Base-by-base conservation (phyloP, 2,113 vertebrate species). In the Clarias batrachus region DNA sequence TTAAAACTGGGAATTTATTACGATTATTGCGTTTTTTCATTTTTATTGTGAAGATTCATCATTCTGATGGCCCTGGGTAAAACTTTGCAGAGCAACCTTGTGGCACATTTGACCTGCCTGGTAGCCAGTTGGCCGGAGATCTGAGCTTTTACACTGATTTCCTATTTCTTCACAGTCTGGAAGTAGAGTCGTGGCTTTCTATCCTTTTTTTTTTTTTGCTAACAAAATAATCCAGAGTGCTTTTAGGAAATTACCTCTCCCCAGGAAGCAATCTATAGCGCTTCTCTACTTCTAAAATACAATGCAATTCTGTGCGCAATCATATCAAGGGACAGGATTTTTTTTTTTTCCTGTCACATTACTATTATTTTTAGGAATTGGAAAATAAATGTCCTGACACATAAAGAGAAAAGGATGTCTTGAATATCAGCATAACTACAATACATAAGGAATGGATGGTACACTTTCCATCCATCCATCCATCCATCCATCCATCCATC, bases 21-120 rank as follows among this genome's bases (percentile, higher is more conserved):
- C 92, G 91, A 89, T 93, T 88, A 95, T 95, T 97, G 95, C 91
- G 96, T 96, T 94, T 95, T 74, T 92, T 83, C 87, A 92, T 84
- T 84, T 83, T 91, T 91, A 93, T 94, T 68, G 81, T 70, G 88
- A 84, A 81, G 89, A 90, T 95, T 94, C 90, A 93, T 94, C 94
- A 93, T 91, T 91, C 89, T 92, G 92, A 95, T 92, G 94, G 92
- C 88, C 93, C 90, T 86, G 73, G 93, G 62, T 41, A 91, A 94
- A 95, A 94, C 95, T 93, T 94, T 85, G 89, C 90, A 94, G 93
- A 92, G 91, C 89, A 76, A 92, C 89, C 91, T 93, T 86, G 92
- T 92, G 93, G 92, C 92, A 94, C 92, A 90, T 90, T 85, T 94
- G 82, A 85, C 83, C 85, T 56, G 25, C 82, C 83, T 86, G 73